Percentiles rank a stretch among this genome's conserved stretches.
Evolutionary conservation across 2,113 vertebrate genomes (phyloP).

Genomic region (Baryphthengus martii): DNA sequence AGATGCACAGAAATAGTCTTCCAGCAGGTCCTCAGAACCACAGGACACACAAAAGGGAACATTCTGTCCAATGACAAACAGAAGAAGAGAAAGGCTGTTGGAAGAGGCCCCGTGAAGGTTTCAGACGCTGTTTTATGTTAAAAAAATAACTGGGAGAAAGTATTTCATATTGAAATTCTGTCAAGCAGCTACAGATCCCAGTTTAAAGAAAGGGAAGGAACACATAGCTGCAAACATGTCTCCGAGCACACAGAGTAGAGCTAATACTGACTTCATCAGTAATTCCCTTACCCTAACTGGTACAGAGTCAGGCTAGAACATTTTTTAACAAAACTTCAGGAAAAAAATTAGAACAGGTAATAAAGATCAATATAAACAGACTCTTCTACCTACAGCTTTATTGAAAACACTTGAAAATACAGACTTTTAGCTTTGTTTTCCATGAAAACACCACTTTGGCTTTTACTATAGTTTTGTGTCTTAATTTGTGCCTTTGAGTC

Average conservation of each 20-base stretch:
- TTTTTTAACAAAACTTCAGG: background rate
- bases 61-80: background rate
- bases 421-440: background rate
- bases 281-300: slow-evolving; percentile 1
- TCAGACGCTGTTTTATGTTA: background rate
- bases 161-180: background rate
- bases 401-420: background rate
- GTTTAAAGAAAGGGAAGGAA: background rate
- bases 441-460: background rate
- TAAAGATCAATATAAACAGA: background rate
- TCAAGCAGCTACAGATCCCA: background rate
- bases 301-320: background rate
- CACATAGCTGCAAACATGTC: background rate
- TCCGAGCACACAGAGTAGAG: background rate
- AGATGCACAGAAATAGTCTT: background rate
- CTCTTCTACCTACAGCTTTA: background rate
- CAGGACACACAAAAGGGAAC: background rate
- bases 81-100: background rate
- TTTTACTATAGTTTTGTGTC: background rate
- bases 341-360: background rate
- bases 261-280: background rate
- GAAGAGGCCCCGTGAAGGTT: background rate
- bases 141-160: background rate
- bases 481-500: background rate
- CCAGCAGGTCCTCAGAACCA: background rate